phyloP scores from a whole-genome alignment of 64 coral and sea anemone species.

The Montipora capricornis region DNA sequence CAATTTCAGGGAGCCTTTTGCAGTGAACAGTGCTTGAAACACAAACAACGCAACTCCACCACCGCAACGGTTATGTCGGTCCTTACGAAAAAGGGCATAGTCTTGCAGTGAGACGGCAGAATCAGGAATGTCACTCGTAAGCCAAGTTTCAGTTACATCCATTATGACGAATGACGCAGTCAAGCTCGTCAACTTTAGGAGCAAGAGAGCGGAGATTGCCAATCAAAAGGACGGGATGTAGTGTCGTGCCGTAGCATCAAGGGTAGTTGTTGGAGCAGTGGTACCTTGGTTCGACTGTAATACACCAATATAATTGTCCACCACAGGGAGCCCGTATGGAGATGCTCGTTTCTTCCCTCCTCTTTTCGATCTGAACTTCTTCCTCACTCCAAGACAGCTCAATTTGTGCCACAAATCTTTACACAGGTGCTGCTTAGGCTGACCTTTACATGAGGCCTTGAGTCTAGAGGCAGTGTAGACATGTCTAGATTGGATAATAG shows the following conservation, averaged over 20 bases:
- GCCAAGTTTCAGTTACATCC: slow-evolving; percentile 59
- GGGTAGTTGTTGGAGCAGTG: not conserved
- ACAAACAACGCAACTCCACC: slow-evolving; percentile 7
- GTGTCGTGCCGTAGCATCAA: not conserved
- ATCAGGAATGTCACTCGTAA: not conserved
- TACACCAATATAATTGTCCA: not conserved
- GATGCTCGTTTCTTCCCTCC: not conserved
- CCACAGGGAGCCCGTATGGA: not conserved
- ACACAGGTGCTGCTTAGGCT: not conserved
- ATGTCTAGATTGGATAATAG: too few relatives aligned
- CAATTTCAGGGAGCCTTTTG: too few relatives aligned
- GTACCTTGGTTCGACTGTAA: not conserved
- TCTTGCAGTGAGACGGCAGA: slow-evolving; percentile 30
- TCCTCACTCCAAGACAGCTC: not conserved
- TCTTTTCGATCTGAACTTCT: slow-evolving; percentile 11
- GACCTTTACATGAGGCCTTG: not conserved
- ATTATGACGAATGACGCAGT: slow-evolving; percentile 5
- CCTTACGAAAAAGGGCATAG: slow-evolving; percentile 24
- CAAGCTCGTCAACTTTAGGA: slow-evolving; percentile 36
- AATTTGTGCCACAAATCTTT: slow-evolving; percentile 3
- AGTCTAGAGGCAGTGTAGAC: too few relatives aligned
- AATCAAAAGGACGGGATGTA: slow-evolving; percentile 6
- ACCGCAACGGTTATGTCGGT: not conserved
- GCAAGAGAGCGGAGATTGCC: slow-evolving; percentile 29
- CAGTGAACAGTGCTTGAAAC: not conserved